phyloP scores from a whole-genome alignment of 2,797 vertebrate genomes.

The Bovichtus variegatus region DNA sequence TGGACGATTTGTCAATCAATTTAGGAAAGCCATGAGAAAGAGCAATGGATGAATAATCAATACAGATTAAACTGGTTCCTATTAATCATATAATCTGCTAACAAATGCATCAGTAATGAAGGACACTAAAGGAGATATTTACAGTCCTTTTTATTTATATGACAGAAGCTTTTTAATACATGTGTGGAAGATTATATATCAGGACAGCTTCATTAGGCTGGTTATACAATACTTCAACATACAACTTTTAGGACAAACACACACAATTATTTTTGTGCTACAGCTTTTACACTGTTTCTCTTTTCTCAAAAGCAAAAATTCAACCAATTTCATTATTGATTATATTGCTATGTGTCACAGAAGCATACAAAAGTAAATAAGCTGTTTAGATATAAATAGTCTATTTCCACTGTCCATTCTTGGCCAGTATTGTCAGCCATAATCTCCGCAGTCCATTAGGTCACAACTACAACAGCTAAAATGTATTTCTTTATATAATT shows the following conservation, averaged over 20 bases:
- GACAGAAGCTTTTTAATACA: constrained; percentile 20
- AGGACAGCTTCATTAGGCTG: constrained; percentile 2
- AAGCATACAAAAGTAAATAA: background rate
- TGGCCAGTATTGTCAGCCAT: constrained; percentile 2
- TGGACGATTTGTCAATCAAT: background rate
- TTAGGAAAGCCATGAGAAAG: background rate
- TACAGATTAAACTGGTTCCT: constrained; percentile 5
- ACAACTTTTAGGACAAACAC: constrained; percentile 21
- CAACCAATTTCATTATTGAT: background rate
- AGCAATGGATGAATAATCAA: background rate
- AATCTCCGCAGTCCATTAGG: background rate
- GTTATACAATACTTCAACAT: background rate
- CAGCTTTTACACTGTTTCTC: background rate
- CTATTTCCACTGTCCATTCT: background rate
- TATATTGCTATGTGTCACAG: background rate
- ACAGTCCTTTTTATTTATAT: background rate
- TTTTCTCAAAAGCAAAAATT: constrained; percentile 2
- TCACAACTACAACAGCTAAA: constrained; percentile 4
- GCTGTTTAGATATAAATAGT: background rate
- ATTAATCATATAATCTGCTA: background rate
- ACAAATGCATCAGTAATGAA: constrained; percentile 2
- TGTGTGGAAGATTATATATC: constrained; percentile 7
- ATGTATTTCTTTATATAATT: background rate
- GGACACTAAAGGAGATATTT: background rate
- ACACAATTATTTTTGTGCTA: background rate